Conservation (phyloP, 1,140 invertebrate species). For the Pissodes strobi region DNA sequence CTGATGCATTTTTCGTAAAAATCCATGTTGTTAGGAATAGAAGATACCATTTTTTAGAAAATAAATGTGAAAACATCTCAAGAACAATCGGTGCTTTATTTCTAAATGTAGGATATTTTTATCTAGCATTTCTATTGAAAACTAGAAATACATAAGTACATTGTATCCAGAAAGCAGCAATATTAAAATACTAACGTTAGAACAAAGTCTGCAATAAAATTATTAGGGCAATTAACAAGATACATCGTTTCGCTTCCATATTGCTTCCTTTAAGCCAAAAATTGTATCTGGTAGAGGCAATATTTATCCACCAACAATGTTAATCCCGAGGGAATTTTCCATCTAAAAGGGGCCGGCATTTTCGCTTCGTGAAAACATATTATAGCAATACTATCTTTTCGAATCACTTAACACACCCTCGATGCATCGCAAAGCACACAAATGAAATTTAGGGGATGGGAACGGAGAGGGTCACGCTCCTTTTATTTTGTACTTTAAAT, state of each 20-base stretch:
- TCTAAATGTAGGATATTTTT: too few species aligned
- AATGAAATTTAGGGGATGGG: slow-evolving; percentile 17
- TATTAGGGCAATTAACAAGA: too few species aligned
- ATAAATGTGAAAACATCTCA: too few species aligned
- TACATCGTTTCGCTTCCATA: neutral
- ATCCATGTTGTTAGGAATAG: too few species aligned
- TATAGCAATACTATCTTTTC: slow-evolving; percentile 22
- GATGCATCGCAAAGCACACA: slow-evolving; percentile 13
- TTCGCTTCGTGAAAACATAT: slow-evolving; percentile 14
- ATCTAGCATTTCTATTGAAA: too few species aligned
- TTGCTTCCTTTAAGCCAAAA: neutral
- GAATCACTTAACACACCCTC: slow-evolving; percentile 21
- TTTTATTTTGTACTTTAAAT: slow-evolving; percentile 13
- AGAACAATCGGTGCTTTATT: too few species aligned
- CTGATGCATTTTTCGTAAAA: too few species aligned
- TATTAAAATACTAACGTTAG: too few species aligned
- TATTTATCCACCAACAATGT: slow-evolving; percentile 21
- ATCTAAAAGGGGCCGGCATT: slow-evolving; percentile 15
- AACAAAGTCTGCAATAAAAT: too few species aligned
- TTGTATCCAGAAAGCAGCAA: too few species aligned
- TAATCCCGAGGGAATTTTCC: slow-evolving; percentile 17
- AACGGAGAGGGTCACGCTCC: neutral
- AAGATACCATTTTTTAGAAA: too few species aligned
- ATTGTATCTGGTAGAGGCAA: slow-evolving; percentile 2
- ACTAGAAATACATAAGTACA: too few species aligned